Percentiles rank a stretch among this genome's conserved stretches.
phyloP scores from a whole-genome alignment of 92 coral and sea anemone species.

The Epizoanthus ramosus region DNA sequence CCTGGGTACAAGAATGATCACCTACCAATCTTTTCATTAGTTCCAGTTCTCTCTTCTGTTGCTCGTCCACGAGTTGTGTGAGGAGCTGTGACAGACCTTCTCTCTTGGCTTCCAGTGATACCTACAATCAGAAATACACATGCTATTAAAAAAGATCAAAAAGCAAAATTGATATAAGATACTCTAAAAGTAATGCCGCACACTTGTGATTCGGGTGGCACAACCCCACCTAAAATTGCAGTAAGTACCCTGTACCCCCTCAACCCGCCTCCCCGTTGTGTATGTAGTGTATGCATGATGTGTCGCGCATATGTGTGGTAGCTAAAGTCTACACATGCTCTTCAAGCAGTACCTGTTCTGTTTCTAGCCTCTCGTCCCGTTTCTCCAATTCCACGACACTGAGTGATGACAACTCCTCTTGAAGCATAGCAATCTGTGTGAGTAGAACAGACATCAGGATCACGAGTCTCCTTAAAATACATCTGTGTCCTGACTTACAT shows the following conservation, averaged over 20 bases:
- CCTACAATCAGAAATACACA: constrained; percentile 43
- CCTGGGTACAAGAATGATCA: neutral
- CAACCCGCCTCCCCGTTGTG: no score
- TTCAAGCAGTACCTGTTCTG: constrained; percentile 66
- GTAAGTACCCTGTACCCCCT: no score
- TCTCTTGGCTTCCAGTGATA: constrained; percentile 75
- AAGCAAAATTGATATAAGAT: no score
- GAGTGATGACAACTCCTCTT: constrained; percentile 81
- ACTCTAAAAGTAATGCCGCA: no score
- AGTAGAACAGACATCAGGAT: neutral
- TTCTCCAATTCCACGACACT: constrained; percentile 89
- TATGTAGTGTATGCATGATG: no score
- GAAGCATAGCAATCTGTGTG: constrained; percentile 80
- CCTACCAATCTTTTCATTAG: constrained; percentile 92
- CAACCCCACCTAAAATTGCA: no score
- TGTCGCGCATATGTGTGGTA: no score
- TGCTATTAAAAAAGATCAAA: no score
- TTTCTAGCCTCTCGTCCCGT: constrained; percentile 85
- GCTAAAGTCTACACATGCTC: no score
- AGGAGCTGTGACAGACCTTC: constrained; percentile 74
- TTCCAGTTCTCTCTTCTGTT: constrained; percentile 85
- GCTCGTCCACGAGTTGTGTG: constrained; percentile 84
- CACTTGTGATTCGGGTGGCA: no score
- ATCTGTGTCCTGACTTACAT: no score
- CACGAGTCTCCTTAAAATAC: no score